Percentiles rank a stretch among this genome's conserved stretches.
Evolutionary conservation across 2,888 invertebrate genomes (phyloP).

Genomic region (Ametastegia equiseti): DNA sequence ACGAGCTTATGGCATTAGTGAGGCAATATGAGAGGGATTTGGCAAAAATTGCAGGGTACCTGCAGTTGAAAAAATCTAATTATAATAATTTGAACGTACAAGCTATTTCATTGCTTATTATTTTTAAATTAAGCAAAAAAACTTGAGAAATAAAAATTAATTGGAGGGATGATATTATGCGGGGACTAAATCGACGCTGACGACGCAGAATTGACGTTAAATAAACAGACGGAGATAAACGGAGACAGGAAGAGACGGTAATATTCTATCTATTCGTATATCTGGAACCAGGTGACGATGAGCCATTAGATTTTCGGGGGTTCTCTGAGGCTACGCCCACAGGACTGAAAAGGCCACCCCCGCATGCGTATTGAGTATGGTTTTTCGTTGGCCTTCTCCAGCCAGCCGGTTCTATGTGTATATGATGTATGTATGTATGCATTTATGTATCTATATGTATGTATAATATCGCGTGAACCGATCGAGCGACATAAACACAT

Average conservation of each 20-base stretch:
- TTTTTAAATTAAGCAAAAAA: no score
- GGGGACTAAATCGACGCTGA: background rate
- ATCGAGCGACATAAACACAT: conserved; percentile 23
- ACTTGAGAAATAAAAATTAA: no score
- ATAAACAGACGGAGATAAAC: background rate
- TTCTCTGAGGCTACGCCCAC: conserved; percentile 61
- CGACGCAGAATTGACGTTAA: conserved; percentile 1
- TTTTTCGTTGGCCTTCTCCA: conserved; percentile 26
- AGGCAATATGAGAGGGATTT: no score
- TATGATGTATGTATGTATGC: no score
- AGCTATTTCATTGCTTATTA: no score
- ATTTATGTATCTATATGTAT: no score
- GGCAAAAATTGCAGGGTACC: no score
- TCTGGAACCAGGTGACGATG: conserved; percentile 53
- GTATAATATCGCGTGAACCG: conserved; percentile 23
- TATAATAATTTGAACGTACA: no score
- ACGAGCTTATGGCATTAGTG: no score
- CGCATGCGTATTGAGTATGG: conserved; percentile 60
- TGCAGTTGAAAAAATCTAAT: no score
- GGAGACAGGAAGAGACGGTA: background rate
- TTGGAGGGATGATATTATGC: no score
- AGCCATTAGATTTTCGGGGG: conserved; percentile 52
- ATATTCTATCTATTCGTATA: background rate
- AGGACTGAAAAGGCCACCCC: conserved; percentile 45
- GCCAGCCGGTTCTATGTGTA: conserved; percentile 19